phyloP scores from a whole-genome alignment of 2,888 invertebrate species.

The Drosophila atripex region DNA sequence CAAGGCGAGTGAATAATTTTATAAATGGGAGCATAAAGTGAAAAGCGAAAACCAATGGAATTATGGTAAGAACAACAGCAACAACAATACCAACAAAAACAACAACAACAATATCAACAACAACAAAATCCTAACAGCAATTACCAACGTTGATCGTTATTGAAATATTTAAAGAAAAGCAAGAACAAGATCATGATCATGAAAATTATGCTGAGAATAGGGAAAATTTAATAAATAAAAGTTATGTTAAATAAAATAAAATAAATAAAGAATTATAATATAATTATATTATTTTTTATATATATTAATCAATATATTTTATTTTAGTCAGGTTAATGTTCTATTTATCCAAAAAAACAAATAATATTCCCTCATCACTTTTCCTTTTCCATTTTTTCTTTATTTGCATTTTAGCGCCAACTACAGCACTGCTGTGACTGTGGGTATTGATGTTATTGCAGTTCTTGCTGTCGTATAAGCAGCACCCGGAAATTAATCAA shows the following conservation, averaged over 20 bases:
- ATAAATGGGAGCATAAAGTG: constrained; percentile 52
- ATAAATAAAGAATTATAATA: too few relatives aligned
- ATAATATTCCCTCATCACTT: not conserved
- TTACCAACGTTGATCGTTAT: constrained; percentile 7
- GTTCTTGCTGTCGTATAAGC: constrained; percentile 29
- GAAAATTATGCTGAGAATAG: too few relatives aligned
- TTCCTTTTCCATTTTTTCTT: not conserved
- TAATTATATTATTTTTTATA: not conserved
- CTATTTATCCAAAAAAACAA: constrained; percentile 21
- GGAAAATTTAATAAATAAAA: not conserved
- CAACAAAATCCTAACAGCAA: not conserved
- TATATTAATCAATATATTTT: not conserved
- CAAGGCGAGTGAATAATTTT: constrained; percentile 46
- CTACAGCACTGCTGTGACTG: not conserved
- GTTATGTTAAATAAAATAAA: not conserved
- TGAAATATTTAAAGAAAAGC: constrained; percentile 9
- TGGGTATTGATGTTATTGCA: constrained; percentile 52
- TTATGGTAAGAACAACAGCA: constrained; percentile 19
- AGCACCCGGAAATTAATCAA: constrained; percentile 81
- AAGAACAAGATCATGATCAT: constrained; percentile 8
- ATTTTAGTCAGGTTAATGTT: not conserved
- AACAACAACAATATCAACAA: constrained; percentile 4
- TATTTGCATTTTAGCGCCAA: constrained; percentile 8
- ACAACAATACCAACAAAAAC: constrained; percentile 10
- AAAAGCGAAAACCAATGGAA: constrained; percentile 65